phyloP scores from a whole-genome alignment of 2,888 invertebrate genomes.

The Leistus spinibarbis region DNA sequence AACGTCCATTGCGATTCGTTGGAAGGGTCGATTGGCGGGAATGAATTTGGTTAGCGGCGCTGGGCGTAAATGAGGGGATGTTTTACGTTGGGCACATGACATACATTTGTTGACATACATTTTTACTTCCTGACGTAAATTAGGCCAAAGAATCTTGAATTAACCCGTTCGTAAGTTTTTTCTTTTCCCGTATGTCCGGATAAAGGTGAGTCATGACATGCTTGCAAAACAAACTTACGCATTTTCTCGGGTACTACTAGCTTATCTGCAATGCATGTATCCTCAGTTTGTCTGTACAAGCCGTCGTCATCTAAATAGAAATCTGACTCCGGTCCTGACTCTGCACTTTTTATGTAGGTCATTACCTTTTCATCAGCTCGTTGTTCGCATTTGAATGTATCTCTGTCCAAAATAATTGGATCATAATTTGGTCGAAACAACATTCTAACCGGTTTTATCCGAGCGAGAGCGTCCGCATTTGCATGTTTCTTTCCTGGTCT shows the following conservation, averaged over 20 bases:
- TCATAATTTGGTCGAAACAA: not conserved
- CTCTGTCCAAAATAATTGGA: conserved; percentile 4
- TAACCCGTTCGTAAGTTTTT: conserved; percentile 39
- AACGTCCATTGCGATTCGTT: conserved; percentile 21
- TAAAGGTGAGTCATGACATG: conserved; percentile 40
- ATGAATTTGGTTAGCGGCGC: conserved; percentile 10
- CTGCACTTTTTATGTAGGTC: not conserved
- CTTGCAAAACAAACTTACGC: conserved; percentile 7
- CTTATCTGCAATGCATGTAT: not conserved
- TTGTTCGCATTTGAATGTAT: conserved; percentile 7
- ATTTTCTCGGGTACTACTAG: not conserved
- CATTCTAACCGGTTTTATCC: conserved; percentile 14
- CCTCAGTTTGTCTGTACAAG: not conserved
- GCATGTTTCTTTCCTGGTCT: conserved; percentile 38
- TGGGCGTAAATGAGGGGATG: not conserved
- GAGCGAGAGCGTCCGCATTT: conserved; percentile 40
- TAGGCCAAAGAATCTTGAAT: conserved; percentile 39
- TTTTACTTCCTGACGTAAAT: conserved; percentile 38
- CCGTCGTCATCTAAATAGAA: conserved; percentile 21
- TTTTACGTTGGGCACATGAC: conserved; percentile 31
- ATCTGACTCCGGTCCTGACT: not conserved
- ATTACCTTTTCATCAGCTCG: not conserved
- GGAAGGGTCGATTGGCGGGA: not conserved
- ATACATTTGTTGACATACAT: conserved; percentile 40
- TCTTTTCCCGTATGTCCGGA: conserved; percentile 44